Evolutionary conservation across 2,113 vertebrate genomes (phyloP).

Genomic region (Stictonetta naevosa): DNA sequence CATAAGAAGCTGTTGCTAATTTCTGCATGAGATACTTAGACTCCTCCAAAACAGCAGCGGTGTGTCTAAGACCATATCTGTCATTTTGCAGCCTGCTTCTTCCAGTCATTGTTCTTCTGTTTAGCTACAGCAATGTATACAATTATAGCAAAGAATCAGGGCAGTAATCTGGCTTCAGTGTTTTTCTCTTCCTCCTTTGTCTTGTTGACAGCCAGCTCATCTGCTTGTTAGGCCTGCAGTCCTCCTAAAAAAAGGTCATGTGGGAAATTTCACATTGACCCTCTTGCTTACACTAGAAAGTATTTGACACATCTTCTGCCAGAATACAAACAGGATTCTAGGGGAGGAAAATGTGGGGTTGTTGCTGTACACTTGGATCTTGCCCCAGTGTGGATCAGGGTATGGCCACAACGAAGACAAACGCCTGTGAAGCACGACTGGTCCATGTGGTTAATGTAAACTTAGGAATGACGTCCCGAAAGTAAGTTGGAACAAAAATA

Average conservation of each 20-base stretch:
- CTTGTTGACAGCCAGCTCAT: background rate
- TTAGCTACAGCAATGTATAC: background rate
- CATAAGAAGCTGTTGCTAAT: background rate
- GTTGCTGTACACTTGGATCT: background rate
- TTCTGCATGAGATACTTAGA: background rate
- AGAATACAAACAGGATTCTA: background rate
- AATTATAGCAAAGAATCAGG: background rate
- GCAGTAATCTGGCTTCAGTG: rapidly evolving
- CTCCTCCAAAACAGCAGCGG: background rate
- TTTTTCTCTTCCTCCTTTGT: background rate
- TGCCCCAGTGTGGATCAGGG: background rate
- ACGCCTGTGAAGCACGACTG: background rate
- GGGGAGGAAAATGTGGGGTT: background rate
- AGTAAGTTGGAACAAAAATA: background rate
- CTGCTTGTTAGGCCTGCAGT: background rate
- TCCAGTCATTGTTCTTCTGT: background rate
- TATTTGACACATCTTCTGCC: background rate
- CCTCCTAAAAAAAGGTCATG: background rate
- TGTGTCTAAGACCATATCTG: background rate
- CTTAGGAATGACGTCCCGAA: background rate
- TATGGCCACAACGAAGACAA: background rate
- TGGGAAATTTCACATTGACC: background rate
- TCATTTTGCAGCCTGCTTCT: background rate
- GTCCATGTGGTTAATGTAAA: background rate
- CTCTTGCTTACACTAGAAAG: background rate